A percentile compares a stretch with the other conserved stretches of the same genome.
These are phyloP conservation scores for Agrilus biguttatus DNA, from an alignment of 2,888 invertebrate species.

Conservation along the genomic window DNA sequence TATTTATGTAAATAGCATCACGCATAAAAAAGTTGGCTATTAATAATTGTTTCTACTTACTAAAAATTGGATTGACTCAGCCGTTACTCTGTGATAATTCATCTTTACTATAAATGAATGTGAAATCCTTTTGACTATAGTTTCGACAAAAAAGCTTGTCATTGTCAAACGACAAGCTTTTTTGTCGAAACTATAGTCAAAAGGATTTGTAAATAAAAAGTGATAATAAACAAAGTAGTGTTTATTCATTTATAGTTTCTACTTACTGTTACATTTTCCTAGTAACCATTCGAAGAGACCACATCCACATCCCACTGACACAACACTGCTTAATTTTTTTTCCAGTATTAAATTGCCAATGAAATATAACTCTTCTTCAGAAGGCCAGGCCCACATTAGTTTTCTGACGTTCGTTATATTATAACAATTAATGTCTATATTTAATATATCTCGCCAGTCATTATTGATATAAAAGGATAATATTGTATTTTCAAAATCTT, in stretches of 20 bases:
- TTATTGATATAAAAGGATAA: constrained; percentile 29
- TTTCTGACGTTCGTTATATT: constrained; percentile 27
- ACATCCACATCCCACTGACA: constrained; percentile 67
- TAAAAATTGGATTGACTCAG: too few relatives aligned
- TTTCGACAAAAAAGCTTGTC: too few relatives aligned
- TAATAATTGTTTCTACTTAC: constrained; percentile 28
- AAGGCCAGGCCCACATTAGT: constrained; percentile 64
- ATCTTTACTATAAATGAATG: too few relatives aligned
- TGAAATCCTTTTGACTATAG: too few relatives aligned
- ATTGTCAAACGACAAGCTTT: too few relatives aligned
- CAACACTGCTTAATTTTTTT: constrained; percentile 34
- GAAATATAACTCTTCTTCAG: constrained; percentile 45
- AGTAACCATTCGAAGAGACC: constrained; percentile 75
- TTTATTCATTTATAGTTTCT: too few relatives aligned
- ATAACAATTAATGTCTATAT: constrained; percentile 34
- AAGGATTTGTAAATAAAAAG: too few relatives aligned
- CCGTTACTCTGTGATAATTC: too few relatives aligned
- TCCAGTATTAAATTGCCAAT: constrained; percentile 34
- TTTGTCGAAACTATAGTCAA: too few relatives aligned
- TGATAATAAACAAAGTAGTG: too few relatives aligned
- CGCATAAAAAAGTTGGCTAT: constrained; percentile 1
- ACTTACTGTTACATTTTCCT: constrained; percentile 45
- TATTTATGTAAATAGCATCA: constrained; percentile 2
- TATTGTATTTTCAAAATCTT: constrained; percentile 31
- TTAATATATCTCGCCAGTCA: constrained; percentile 32